These are phyloP conservation scores for Diceros bicornis DNA, from an alignment of 2,797 vertebrate genomes.

Conservation along the genomic window DNA sequence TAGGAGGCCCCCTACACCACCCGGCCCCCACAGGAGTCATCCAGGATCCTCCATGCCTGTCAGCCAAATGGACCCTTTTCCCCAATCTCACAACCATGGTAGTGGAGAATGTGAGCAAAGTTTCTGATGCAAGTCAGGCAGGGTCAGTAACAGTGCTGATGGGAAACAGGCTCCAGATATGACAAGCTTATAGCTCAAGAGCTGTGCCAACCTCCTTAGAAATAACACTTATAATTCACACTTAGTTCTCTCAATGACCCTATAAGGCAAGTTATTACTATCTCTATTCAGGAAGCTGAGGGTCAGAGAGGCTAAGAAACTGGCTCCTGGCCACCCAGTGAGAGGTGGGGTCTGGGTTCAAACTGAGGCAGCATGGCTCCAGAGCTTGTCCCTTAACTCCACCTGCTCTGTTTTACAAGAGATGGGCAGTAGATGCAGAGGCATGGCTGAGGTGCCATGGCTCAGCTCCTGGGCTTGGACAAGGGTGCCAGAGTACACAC, in stretches of 20 bases:
- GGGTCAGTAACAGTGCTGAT: background rate
- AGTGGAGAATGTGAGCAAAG: background rate
- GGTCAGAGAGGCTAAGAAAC: conserved; percentile 11
- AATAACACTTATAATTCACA: background rate
- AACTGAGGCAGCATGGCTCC: background rate
- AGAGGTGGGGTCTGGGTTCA: conserved; percentile 6
- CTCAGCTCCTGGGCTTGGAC: background rate
- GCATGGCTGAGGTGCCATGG: background rate
- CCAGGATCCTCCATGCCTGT: background rate
- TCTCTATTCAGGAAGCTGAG: background rate
- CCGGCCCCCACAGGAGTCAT: background rate
- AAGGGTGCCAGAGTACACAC: conserved; percentile 88
- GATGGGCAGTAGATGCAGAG: background rate
- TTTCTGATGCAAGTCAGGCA: conserved; percentile 3
- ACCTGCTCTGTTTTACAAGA: background rate
- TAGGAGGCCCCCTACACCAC: background rate
- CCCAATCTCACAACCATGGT: background rate
- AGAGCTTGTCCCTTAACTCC: background rate
- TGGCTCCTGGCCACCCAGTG: background rate
- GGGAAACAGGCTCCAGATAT: background rate
- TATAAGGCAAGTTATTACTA: background rate
- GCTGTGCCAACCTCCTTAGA: background rate
- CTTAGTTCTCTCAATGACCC: background rate
- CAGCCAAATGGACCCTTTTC: background rate
- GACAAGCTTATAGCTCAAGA: background rate